Conservation (phyloP, 2,888 invertebrate genomes). For the Maniola hyperantus region DNA sequence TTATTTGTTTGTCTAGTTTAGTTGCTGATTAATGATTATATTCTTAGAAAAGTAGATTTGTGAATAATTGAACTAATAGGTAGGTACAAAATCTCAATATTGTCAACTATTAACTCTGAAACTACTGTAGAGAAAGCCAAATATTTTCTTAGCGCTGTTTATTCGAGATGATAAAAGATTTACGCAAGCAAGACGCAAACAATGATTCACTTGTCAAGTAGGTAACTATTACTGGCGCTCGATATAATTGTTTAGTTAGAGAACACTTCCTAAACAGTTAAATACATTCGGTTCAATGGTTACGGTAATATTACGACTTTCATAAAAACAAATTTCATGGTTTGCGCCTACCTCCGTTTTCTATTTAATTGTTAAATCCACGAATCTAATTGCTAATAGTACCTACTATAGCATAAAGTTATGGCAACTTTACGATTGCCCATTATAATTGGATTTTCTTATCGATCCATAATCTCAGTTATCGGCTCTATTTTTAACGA, state of each 20-base stretch:
- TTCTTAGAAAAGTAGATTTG: too few species aligned
- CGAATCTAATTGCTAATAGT: neutral
- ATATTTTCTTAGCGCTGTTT: neutral
- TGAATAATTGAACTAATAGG: too few species aligned
- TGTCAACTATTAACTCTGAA: neutral
- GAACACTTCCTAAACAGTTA: neutral
- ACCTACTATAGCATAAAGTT: neutral
- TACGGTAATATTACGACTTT: conserved; percentile 23
- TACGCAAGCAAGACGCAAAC: neutral
- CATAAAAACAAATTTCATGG: conserved; percentile 36
- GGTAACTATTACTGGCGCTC: neutral
- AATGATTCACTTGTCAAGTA: neutral
- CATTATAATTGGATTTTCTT: too few species aligned
- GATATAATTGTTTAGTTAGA: neutral
- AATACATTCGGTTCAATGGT: conserved; percentile 17
- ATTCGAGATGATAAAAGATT: neutral
- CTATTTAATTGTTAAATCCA: neutral
- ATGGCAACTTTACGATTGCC: neutral
- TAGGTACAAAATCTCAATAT: neutral
- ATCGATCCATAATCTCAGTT: too few species aligned
- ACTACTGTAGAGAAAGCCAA: neutral
- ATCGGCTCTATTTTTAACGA: too few species aligned
- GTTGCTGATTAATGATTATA: too few species aligned
- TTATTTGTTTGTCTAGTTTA: too few species aligned
- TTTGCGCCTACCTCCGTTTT: conserved; percentile 17